Evolutionary conservation across 2,888 invertebrate genomes (phyloP), one percentile per base, ranked within the genome.

Genomic region (Drosophila rellima): DNA sequence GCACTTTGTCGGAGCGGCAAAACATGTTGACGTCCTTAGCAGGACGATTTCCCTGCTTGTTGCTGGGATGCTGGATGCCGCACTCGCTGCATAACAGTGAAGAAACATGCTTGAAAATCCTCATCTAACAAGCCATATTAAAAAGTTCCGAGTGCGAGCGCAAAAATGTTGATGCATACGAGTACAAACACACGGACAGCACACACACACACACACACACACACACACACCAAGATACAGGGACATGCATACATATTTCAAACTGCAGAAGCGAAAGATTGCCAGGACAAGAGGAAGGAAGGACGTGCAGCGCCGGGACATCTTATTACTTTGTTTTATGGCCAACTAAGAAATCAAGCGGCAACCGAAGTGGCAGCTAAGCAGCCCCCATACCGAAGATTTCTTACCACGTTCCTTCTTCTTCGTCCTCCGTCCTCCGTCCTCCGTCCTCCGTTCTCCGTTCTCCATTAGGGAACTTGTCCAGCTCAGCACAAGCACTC

Each of bases 311-410:
- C 20, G 31, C 31, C 63, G 62, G 69, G 75, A 80, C 78, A 88
- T 83, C 87, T 88, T 86, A 86, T 86, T 86, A 83, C 89, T 74
- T 81, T 88, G 89, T 86, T 84, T 84, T 84, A 84, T 84, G 76
- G 89, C 83, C 81, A 74, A 80, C 88, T 82, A 73, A 77, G 85
- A 79, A 73, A 70, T 77, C 72, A 74, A 70, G 73, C 69, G 62
- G 68, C 63, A 72, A 55, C 68, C 52, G 44, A 62, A 76, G 54
- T 63, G 61, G 63, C 76, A 67, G 71, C 63, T 54, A 55, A 78
- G 71, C 66, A 69, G 57, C 29, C 37, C 10, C 23, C 7, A 8
- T 7, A 15, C n/a, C 31, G 23, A 5, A 31, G 17, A 2, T 15
- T n/a, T 6, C 31, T 17, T 1, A 10, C 29, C 7, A n/a, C 23